These are phyloP conservation scores for Lissocephala sabroskyi DNA, from an alignment of 2,888 invertebrate species.

Conservation along the genomic window DNA sequence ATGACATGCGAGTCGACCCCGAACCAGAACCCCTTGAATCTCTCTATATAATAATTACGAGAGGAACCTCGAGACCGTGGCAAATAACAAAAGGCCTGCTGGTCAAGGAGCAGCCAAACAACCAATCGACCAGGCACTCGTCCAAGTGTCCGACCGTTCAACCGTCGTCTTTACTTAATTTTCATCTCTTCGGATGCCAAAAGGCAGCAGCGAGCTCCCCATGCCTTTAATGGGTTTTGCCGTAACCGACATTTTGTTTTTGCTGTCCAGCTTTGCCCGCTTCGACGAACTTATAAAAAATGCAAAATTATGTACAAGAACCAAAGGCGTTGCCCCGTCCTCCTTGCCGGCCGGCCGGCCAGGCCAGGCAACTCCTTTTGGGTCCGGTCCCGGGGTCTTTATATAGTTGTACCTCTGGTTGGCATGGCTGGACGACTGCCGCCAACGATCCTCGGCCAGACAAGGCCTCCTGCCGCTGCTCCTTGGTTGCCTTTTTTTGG, in stretches of 20 bases:
- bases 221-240: slow-evolving; percentile 62
- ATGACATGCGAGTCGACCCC: slow-evolving; percentile 65
- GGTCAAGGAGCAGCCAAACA: slow-evolving; percentile 8
- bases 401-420: slow-evolving; percentile 62
- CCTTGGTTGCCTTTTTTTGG: slow-evolving; percentile 28
- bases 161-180: slow-evolving; percentile 45
- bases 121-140: background rate
- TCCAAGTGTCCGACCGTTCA: too few relatives aligned
- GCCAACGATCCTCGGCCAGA: slow-evolving; percentile 12
- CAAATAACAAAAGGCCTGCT: slow-evolving; percentile 26
- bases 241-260: slow-evolving; percentile 71
- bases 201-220: slow-evolving; percentile 8
- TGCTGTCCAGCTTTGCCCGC: slow-evolving; percentile 3
- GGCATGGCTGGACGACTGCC: slow-evolving; percentile 54
- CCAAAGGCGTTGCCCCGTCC: slow-evolving; percentile 56
- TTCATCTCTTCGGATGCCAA: slow-evolving; percentile 38
- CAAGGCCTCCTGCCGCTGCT: background rate
- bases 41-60: slow-evolving; percentile 60
- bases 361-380: slow-evolving; percentile 15
- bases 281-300: slow-evolving; percentile 51
- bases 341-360: slow-evolving; percentile 26
- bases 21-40: too few relatives aligned
- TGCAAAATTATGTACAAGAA: slow-evolving; percentile 67
- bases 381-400: too few relatives aligned
- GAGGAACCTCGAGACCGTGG: slow-evolving; percentile 25